phyloP scores from a whole-genome alignment of 2,888 invertebrate species.

The Steinernema carpocapsae region DNA sequence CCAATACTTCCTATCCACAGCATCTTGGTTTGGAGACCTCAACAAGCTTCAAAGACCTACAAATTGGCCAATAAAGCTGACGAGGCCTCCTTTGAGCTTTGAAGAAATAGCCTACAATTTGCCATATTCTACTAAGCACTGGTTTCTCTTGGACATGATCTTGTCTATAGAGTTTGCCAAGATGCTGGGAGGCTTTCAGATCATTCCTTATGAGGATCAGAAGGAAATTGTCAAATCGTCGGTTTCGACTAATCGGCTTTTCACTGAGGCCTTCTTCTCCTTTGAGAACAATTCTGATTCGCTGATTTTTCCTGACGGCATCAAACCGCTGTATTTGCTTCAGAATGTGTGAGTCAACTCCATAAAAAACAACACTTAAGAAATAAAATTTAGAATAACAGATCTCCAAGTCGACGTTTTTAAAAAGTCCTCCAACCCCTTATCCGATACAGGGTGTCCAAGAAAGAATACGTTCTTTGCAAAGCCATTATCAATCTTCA shows the following conservation, averaged over 20 bases:
- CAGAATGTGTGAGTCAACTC: background rate
- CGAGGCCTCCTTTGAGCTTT: background rate
- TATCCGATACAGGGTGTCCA: background rate
- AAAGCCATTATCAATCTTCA: background rate
- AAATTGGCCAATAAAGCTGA: background rate
- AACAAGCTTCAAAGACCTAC: background rate
- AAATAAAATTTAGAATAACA: background rate
- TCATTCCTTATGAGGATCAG: background rate
- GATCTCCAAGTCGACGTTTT: background rate
- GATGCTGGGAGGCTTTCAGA: background rate
- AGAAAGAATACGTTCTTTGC: background rate
- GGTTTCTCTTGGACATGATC: background rate
- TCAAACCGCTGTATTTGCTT: background rate
- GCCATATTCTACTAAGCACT: background rate
- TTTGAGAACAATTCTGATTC: background rate
- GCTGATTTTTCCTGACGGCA: background rate
- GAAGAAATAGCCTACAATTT: background rate
- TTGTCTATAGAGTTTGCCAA: background rate
- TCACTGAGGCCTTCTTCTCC: slow-evolving; percentile 9
- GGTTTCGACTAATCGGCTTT: background rate
- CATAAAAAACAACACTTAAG: background rate
- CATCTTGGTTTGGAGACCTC: background rate
- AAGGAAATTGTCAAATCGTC: background rate
- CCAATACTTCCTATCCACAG: background rate
- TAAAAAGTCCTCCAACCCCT: background rate